A percentile compares a stretch with the other conserved stretches of the same genome.
phyloP scores from a whole-genome alignment of 2,113 vertebrate genomes.

The Xenus cinereus region DNA sequence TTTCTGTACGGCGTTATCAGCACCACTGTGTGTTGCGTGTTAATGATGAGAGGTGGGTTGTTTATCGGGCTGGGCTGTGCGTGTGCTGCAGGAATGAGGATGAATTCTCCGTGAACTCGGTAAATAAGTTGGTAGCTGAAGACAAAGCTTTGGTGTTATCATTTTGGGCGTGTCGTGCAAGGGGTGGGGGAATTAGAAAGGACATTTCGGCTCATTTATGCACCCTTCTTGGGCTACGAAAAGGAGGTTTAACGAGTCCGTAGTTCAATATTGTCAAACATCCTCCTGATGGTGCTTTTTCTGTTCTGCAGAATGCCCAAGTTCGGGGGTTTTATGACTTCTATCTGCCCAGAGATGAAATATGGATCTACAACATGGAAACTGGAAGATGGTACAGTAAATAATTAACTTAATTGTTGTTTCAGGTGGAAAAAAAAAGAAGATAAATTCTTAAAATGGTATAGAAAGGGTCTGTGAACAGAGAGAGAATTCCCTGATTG shows the following conservation, averaged over 20 bases:
- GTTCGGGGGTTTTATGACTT: slow-evolving; percentile 86
- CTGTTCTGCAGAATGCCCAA: slow-evolving; percentile 82
- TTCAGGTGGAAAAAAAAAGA: accelerated
- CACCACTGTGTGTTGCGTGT: accelerated
- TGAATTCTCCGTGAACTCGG: neutral
- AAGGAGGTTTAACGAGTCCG: neutral
- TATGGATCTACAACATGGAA: slow-evolving; percentile 96
- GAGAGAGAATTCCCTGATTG: neutral
- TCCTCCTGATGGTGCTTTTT: neutral
- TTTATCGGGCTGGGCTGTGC: accelerated
- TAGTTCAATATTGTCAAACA: neutral
- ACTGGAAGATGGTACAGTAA: slow-evolving; percentile 86
- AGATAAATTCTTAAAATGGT: neutral
- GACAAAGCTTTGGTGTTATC: neutral
- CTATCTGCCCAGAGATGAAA: slow-evolving; percentile 91
- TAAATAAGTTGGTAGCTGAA: neutral
- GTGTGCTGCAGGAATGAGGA: neutral
- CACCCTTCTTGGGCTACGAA: neutral
- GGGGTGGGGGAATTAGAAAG: neutral
- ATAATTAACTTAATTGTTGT: neutral
- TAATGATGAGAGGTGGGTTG: accelerated
- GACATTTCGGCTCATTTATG: neutral
- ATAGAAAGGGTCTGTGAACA: neutral
- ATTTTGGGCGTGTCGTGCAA: neutral
- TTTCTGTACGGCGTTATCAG: neutral